Evolutionary conservation across 2,113 vertebrate species (phyloP).

Genomic region (Python bivittatus): DNA sequence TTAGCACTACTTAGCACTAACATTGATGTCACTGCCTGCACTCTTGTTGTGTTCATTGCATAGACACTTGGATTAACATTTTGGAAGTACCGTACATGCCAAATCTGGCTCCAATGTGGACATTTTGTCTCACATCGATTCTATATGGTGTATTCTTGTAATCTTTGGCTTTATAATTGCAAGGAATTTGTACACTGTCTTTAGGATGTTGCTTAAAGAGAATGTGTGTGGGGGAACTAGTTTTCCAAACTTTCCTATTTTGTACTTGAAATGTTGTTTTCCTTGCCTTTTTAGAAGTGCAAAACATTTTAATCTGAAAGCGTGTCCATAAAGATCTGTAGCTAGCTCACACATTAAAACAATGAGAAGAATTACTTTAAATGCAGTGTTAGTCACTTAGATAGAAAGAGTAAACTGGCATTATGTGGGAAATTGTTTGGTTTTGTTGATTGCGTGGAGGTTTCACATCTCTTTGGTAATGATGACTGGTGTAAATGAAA

Average conservation of each 20-base stretch:
- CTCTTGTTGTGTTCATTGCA: background rate
- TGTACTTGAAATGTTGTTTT: background rate
- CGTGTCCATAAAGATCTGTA: constrained; percentile 29
- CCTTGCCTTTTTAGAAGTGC: constrained; percentile 18
- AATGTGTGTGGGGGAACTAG: background rate
- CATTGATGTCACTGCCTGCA: background rate
- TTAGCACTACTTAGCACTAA: background rate
- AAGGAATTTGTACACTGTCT: background rate
- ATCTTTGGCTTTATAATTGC: background rate
- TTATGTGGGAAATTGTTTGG: constrained; percentile 54
- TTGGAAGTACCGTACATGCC: background rate
- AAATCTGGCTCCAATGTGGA: too few species aligned
- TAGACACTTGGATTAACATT: background rate
- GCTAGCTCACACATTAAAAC: constrained; percentile 27
- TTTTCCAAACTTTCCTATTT: background rate
- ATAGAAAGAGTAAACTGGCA: constrained; percentile 50
- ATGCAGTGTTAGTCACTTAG: constrained; percentile 45
- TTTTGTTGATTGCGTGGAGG: constrained; percentile 53
- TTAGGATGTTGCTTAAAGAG: background rate
- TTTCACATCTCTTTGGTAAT: constrained; percentile 55
- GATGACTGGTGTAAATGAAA: constrained; percentile 56
- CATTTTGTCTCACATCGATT: background rate
- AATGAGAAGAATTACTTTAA: constrained; percentile 32
- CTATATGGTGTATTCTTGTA: background rate
- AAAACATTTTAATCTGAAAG: constrained; percentile 34